Base-by-base conservation (phyloP, 92 coral and sea anemone species). In the Montipora capitata region DNA sequence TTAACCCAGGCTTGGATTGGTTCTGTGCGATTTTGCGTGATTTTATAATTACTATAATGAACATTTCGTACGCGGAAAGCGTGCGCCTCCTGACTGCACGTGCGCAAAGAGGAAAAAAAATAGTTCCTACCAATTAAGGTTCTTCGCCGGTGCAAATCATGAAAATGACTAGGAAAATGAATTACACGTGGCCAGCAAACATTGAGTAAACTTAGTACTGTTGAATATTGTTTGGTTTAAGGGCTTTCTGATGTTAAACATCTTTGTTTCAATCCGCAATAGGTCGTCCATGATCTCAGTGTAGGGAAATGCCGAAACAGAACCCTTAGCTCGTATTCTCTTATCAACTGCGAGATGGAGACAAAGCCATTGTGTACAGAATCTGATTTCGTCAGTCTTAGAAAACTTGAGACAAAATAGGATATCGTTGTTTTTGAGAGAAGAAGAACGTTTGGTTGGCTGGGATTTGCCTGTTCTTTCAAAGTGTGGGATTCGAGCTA, bases 351-450 rank as follows among this genome's bases (percentile, higher is more conserved):
- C 20, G 18, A 61, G 16, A 18, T n/a, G 27, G 62, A 57, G 54
- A 72, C 61, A 73, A 70, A 40, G 20, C 72, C 87, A 52, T 72
- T 83, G 79, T 83, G 18, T 83, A 11, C 87, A 71, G 17, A 17
- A 49, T 59, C 45, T 70, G 86, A n/a, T 9, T 20, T 40, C 20
- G 18, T n/a, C 51, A 61, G 68, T 57, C 20, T 20, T 7, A 42
- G 40, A 17, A 8, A 7, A 63, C 35, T 43, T 7, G 10, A 12
- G 6, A 17, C 77, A 52, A 68, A 54, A 81, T n/a, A 10, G 18
- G 56, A 39, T 40, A 81, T n/a, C 40, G 17, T 68, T 64, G 10
- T 68, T 52, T 48, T 11, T 16, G 62, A 41, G 35, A 40, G 15
- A 4, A n/a, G 1, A 43, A 10, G 61, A 63, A 16, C 42, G 10